Evolutionary conservation across 2,888 invertebrate species (phyloP).

Genomic region (Hanleya hanleyi): DNA sequence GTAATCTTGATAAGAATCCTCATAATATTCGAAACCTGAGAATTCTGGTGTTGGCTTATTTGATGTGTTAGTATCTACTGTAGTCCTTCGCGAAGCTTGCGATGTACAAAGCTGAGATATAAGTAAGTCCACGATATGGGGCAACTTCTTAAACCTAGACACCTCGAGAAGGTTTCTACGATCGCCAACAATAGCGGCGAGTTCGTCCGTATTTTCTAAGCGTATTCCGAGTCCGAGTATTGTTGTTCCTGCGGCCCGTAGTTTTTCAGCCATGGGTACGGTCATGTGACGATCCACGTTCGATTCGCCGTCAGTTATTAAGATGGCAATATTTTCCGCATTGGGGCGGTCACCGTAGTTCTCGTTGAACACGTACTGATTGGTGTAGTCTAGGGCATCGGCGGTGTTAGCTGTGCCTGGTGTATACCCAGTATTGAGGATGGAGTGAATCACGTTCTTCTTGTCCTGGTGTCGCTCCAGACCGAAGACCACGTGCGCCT

Average conservation of each 20-base stretch:
- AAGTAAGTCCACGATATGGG: background rate
- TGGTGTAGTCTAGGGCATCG: background rate
- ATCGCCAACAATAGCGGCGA: background rate
- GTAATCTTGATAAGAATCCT: conserved; percentile 1
- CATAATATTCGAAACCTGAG: background rate
- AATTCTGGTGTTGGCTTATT: background rate
- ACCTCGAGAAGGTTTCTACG: background rate
- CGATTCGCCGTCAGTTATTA: conserved; percentile 23
- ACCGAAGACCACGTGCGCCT: background rate
- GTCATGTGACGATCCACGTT: conserved; percentile 14
- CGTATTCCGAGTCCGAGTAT: conserved; percentile 11
- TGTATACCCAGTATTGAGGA: background rate
- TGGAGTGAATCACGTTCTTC: background rate
- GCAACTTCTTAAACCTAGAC: background rate
- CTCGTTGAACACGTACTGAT: background rate
- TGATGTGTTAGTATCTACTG: background rate
- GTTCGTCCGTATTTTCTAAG: background rate
- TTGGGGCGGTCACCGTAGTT: background rate
- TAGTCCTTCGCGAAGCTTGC: background rate
- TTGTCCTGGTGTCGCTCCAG: background rate
- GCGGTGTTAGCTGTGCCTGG: conserved; percentile 5
- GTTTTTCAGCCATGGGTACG: background rate
- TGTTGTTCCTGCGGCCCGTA: conserved; percentile 1
- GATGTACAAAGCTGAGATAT: background rate
- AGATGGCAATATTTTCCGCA: background rate